phyloP scores from a whole-genome alignment of 2,113 vertebrate genomes.

The Chlorodrepanis virens region DNA sequence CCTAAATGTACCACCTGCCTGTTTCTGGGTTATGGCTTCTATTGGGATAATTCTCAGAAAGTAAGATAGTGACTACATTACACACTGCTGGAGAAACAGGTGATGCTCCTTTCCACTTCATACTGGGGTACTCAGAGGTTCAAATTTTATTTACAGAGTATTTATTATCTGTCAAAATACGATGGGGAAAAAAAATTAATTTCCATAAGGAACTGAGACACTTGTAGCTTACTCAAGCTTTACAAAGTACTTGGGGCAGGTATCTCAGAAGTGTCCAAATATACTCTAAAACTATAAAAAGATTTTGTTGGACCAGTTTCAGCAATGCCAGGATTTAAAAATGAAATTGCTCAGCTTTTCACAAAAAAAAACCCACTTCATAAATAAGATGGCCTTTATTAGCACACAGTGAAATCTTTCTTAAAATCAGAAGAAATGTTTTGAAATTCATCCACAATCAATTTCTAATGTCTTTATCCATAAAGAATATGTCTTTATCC shows the following conservation, averaged over 20 bases:
- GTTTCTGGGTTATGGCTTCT: neutral
- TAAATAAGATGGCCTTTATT: neutral
- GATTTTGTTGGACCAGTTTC: neutral
- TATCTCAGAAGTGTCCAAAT: neutral
- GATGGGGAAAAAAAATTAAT: neutral
- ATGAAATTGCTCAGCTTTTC: neutral
- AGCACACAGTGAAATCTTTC: neutral
- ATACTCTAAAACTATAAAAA: neutral
- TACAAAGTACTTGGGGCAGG: neutral
- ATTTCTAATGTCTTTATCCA: neutral
- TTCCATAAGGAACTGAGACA: neutral
- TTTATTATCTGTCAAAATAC: neutral
- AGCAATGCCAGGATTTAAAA: neutral
- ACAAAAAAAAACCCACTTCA: neutral
- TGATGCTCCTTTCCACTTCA: neutral
- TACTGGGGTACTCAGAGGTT: neutral
- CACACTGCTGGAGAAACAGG: neutral
- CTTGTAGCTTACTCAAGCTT: neutral
- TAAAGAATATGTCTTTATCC: too few relatives aligned
- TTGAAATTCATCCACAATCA: neutral
- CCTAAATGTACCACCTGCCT: neutral
- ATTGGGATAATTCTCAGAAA: neutral
- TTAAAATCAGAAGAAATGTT: neutral
- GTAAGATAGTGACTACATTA: neutral
- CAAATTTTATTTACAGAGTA: neutral